Conservation (phyloP, 1,140 invertebrate genomes). For the Eulimnadia texana region DNA sequence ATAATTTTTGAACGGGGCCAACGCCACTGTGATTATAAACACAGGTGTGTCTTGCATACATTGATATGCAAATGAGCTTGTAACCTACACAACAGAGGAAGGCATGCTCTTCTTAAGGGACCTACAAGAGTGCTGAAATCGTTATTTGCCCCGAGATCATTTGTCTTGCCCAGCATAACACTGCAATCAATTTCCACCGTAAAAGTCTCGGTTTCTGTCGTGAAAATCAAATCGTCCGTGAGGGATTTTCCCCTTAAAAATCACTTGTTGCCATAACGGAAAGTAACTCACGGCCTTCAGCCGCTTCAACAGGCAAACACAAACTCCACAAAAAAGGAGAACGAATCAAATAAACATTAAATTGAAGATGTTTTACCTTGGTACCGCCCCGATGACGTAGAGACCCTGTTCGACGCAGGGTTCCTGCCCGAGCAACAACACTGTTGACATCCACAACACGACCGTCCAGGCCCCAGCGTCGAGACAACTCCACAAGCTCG, state of each 20-base stretch:
- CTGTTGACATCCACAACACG: constrained; percentile 48
- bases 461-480: constrained; percentile 46
- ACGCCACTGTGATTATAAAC: too few species aligned
- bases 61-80: background rate
- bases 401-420: constrained; percentile 53
- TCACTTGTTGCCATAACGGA: too few species aligned
- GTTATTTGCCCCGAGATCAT: background rate
- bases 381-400: constrained; percentile 1
- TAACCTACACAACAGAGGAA: background rate
- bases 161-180: background rate
- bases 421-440: constrained; percentile 54
- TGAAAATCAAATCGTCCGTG: too few species aligned
- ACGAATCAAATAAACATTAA: too few species aligned
- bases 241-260: too few species aligned
- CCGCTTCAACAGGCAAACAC: too few species aligned
- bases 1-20: too few species aligned
- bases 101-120: background rate
- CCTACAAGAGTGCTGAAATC: background rate
- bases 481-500: constrained; percentile 69
- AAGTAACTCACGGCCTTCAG: too few species aligned
- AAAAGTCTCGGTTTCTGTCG: too few species aligned
- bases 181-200: background rate
- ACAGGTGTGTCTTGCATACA: background rate
- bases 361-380: constrained; percentile 14
- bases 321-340: too few species aligned